A percentile compares a stretch with the other conserved stretches of the same genome.
Conservation (phyloP, 2,797 vertebrate genomes). For the Valencia hispanica region DNA sequence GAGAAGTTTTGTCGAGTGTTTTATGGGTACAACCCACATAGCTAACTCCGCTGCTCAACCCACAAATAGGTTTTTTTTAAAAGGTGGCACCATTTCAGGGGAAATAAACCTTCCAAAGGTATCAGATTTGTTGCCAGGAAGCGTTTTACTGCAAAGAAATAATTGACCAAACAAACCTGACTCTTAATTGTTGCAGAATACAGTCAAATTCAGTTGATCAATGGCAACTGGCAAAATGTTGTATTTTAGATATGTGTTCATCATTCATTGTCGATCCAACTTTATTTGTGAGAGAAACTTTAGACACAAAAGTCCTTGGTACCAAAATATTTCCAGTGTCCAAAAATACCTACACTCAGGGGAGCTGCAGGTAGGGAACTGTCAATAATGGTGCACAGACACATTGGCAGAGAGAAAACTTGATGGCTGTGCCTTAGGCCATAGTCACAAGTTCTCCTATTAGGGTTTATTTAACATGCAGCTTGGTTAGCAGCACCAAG, state of each 20-base stretch:
- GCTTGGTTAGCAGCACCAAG: conserved; percentile 38
- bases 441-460: conserved; percentile 6
- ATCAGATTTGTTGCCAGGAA: background rate
- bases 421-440: conserved; percentile 11
- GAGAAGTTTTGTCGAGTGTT: background rate
- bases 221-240: background rate
- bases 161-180: background rate
- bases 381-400: conserved; percentile 36
- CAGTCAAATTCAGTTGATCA: background rate
- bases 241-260: background rate
- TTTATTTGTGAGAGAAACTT: background rate
- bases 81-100: too few species aligned
- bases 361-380: conserved; percentile 37
- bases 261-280: background rate
- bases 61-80: too few species aligned
- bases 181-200: background rate
- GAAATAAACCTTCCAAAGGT: background rate
- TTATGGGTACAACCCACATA: background rate
- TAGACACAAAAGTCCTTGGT: background rate
- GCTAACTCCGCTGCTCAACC: background rate
- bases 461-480: conserved; percentile 18
- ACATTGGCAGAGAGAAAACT: conserved; percentile 10
- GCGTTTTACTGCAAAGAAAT: background rate
- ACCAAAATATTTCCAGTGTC: conserved; percentile 1
- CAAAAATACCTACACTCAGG: conserved; percentile 48